Conservation (phyloP, 2,113 vertebrate species). For the Phyllostomus discolor region DNA sequence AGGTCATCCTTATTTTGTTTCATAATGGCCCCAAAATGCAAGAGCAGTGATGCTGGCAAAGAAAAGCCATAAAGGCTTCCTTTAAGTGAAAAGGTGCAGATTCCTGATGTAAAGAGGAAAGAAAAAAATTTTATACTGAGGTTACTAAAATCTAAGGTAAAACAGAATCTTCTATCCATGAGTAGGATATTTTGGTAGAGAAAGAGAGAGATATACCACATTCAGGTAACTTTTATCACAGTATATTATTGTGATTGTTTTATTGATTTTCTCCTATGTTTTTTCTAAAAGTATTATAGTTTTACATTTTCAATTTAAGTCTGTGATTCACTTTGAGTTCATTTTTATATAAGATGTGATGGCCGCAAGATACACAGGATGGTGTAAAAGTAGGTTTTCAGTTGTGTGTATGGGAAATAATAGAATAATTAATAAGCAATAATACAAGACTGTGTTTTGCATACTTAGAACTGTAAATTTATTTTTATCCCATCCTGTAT, state of each 20-base stretch:
- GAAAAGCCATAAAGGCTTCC: not conserved
- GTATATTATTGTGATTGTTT: not conserved
- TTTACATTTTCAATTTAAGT: conserved; percentile 4
- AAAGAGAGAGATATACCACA: not conserved
- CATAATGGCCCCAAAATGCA: not conserved
- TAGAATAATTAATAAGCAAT: not conserved
- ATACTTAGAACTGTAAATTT: not conserved
- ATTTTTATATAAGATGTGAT: not conserved
- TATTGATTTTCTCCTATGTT: not conserved
- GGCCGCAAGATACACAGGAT: not conserved
- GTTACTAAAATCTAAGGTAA: not conserved
- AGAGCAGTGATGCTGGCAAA: not conserved
- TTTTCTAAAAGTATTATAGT: not conserved
- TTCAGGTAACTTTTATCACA: not conserved
- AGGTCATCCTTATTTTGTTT: not conserved
- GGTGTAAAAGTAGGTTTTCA: not conserved
- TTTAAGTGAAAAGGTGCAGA: not conserved
- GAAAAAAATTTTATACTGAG: not conserved
- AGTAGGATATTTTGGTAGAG: not conserved
- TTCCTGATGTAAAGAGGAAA: not conserved
- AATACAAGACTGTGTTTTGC: not conserved
- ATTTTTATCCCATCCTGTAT: not conserved
- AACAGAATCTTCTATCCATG: not conserved
- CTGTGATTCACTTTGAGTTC: not conserved
- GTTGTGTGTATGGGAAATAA: not conserved